phyloP scores from a whole-genome alignment of 1,140 invertebrate genomes.

The Muscidifurax raptorellus region DNA sequence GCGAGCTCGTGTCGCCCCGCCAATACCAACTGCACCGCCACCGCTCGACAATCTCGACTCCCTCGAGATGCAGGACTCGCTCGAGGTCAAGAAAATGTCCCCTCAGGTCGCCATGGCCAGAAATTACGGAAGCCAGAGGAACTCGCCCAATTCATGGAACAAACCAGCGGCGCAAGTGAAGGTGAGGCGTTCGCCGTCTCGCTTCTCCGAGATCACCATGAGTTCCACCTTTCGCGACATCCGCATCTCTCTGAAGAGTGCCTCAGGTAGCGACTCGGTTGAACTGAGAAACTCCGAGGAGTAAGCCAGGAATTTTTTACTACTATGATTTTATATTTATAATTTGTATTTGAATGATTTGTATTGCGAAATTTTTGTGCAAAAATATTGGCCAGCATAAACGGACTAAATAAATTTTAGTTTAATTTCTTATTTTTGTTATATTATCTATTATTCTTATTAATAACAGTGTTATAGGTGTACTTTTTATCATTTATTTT shows the following conservation, averaged over 20 bases:
- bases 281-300: conserved; percentile 77
- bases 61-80: conserved; percentile 67
- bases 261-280: conserved; percentile 69
- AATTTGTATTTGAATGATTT: too few relatives aligned
- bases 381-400: too few relatives aligned
- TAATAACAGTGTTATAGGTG: too few relatives aligned
- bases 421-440: too few relatives aligned
- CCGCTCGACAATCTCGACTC: conserved; percentile 81
- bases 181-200: conserved; percentile 59
- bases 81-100: conserved; percentile 65
- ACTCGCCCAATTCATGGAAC: conserved; percentile 66
- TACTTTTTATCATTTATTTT: too few relatives aligned
- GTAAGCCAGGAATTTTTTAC: conserved; percentile 75
- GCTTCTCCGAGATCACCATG: conserved; percentile 64
- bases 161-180: conserved; percentile 64
- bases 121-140: conserved; percentile 53
- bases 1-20: conserved; percentile 88
- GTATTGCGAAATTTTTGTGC: too few relatives aligned
- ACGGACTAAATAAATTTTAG: too few relatives aligned
- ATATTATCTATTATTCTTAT: too few relatives aligned
- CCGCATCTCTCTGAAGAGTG: conserved; percentile 66
- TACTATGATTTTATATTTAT: too few relatives aligned
- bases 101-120: conserved; percentile 57
- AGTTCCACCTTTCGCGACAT: conserved; percentile 66
- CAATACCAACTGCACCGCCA: conserved; percentile 85